phyloP scores from a whole-genome alignment of 2,113 vertebrate species.

The Seriola dumerili region DNA sequence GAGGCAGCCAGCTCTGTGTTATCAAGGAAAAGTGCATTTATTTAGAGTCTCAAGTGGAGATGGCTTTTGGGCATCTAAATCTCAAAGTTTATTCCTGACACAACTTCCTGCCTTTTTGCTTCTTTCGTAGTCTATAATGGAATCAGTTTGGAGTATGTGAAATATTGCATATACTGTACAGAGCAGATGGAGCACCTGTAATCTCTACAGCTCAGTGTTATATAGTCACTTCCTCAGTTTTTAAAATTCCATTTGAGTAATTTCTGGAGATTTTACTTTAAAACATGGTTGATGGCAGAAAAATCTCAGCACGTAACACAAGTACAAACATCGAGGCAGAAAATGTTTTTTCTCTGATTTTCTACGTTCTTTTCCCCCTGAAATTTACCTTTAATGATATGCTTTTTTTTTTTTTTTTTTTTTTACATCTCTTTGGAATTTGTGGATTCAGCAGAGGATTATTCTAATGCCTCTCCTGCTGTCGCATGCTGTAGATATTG shows the following conservation, averaged over 20 bases:
- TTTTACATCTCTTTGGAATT: conserved; percentile 39
- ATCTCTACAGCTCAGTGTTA: conserved; percentile 23
- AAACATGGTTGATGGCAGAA: conserved; percentile 28
- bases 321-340: background rate
- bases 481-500: conserved; percentile 61
- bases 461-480: conserved; percentile 67
- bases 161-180: conserved; percentile 22
- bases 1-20: conserved; percentile 65
- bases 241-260: background rate
- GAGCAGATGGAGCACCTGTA: conserved; percentile 31
- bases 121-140: conserved; percentile 3
- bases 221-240: background rate
- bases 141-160: conserved; percentile 22
- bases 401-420: conserved; percentile 28
- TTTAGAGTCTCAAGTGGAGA: conserved; percentile 57
- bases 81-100: conserved; percentile 54
- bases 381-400: conserved; percentile 45
- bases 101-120: conserved; percentile 29
- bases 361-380: background rate
- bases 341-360: conserved; percentile 14
- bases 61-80: conserved; percentile 60
- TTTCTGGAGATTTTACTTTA: background rate
- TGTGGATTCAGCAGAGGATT: conserved; percentile 74
- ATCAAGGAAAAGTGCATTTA: conserved; percentile 70
- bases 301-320: conserved; percentile 9